Conservation (phyloP, 1,140 invertebrate species). For the Aphis craccivora region DNA sequence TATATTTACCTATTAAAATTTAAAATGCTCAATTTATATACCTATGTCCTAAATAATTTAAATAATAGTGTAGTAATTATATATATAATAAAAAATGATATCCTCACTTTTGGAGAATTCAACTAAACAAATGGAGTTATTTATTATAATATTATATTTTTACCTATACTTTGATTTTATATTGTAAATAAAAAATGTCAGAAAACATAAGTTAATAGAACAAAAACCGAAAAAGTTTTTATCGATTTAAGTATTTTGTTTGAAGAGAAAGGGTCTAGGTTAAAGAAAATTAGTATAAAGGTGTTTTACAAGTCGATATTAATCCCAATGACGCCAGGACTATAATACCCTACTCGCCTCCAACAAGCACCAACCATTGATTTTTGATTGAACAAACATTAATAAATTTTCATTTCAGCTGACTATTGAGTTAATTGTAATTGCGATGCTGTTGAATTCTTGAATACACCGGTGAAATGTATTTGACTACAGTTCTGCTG, state of each 20-base stretch:
- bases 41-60: not conserved
- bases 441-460: not conserved
- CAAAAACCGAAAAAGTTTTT: not conserved
- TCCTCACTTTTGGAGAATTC: not conserved
- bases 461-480: not conserved
- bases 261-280: not conserved
- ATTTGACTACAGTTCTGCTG: not conserved
- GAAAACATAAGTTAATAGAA: not conserved
- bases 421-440: not conserved
- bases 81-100: not conserved
- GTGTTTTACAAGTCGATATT: not conserved
- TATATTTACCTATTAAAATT: not conserved
- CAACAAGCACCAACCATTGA: not conserved
- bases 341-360: not conserved
- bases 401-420: not conserved
- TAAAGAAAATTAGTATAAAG: conserved; percentile 8
- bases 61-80: not conserved
- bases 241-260: not conserved
- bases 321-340: not conserved
- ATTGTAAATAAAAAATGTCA: not conserved
- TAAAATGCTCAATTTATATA: not conserved
- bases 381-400: not conserved
- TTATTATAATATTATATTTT: not conserved
- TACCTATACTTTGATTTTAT: not conserved
- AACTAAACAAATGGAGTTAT: not conserved